A percentile compares a stretch with the other conserved stretches of the same genome.
phyloP scores from a whole-genome alignment of 2,888 invertebrate genomes.

The Micoletzkya japonica region DNA sequence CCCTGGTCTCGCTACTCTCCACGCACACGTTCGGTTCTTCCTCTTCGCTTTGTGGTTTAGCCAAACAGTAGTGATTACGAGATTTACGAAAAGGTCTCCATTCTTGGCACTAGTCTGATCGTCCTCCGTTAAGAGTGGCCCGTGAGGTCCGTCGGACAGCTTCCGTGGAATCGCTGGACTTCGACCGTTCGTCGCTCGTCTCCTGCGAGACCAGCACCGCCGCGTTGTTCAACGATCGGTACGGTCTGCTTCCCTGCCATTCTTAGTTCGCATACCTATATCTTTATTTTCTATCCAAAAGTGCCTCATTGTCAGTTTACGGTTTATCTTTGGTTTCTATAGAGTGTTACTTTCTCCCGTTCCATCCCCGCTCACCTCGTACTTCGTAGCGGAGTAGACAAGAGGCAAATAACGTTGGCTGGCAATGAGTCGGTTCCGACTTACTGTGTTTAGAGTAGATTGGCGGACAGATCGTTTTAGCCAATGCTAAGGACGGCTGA shows the following conservation, averaged over 20 bases:
- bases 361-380: too few relatives aligned
- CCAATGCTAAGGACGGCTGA: too few relatives aligned
- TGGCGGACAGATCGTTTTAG: too few relatives aligned
- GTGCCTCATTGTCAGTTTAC: too few relatives aligned
- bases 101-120: background rate
- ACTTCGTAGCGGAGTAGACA: too few relatives aligned
- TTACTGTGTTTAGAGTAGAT: too few relatives aligned
- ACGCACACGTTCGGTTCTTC: constrained; percentile 33
- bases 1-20: constrained; percentile 36
- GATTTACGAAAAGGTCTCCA: background rate
- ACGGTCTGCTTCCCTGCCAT: too few relatives aligned
- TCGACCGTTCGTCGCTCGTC: constrained; percentile 46
- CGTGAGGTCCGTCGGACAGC: constrained; percentile 38
- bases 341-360: too few relatives aligned
- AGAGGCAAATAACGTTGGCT: background rate
- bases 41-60: background rate
- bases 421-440: too few relatives aligned
- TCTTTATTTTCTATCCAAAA: too few relatives aligned
- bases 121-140: constrained; percentile 34
- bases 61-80: background rate
- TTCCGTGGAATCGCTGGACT: constrained; percentile 48
- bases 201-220: constrained; percentile 44
- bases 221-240: constrained; percentile 40
- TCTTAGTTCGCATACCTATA: too few relatives aligned
- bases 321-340: background rate